These are phyloP conservation scores for Miltochrista miniata DNA, from an alignment of 2,888 invertebrate genomes.

Conservation along the genomic window DNA sequence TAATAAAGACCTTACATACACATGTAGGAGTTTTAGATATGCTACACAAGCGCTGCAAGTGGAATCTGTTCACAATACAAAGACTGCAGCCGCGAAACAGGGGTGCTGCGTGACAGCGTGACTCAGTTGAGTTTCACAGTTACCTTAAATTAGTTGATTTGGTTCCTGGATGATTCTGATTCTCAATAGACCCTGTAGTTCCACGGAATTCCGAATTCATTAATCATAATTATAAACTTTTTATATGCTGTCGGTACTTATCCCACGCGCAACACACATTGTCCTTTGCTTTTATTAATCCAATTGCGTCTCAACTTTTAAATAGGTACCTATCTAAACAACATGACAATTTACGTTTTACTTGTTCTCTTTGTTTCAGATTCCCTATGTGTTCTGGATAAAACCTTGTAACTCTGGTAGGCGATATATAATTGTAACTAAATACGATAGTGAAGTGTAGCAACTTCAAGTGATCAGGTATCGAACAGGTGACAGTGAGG, in stretches of 20 bases:
- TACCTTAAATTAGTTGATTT: no score
- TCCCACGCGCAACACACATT: slow-evolving; percentile 7
- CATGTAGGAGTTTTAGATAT: no score
- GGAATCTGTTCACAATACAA: no score
- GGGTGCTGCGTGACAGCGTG: no score
- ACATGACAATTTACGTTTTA: neutral
- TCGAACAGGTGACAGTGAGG: slow-evolving; percentile 50
- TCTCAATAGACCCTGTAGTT: no score
- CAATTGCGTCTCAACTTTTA: slow-evolving; percentile 7
- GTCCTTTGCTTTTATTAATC: slow-evolving; percentile 10
- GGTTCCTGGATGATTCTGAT: no score
- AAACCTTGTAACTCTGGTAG: slow-evolving; percentile 21
- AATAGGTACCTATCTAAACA: neutral
- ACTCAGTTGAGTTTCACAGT: no score
- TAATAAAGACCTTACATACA: no score
- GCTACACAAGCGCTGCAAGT: no score
- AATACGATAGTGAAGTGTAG: slow-evolving; percentile 35
- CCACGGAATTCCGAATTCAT: no score
- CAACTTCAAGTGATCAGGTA: slow-evolving; percentile 57
- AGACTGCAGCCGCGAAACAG: no score
- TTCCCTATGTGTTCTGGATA: slow-evolving; percentile 26
- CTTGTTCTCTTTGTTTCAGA: slow-evolving; percentile 37
- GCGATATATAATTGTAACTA: slow-evolving; percentile 26
- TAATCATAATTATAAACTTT: neutral
- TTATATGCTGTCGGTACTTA: neutral